Conservation (phyloP, 2,888 invertebrate species). For the Apamea monoglypha region DNA sequence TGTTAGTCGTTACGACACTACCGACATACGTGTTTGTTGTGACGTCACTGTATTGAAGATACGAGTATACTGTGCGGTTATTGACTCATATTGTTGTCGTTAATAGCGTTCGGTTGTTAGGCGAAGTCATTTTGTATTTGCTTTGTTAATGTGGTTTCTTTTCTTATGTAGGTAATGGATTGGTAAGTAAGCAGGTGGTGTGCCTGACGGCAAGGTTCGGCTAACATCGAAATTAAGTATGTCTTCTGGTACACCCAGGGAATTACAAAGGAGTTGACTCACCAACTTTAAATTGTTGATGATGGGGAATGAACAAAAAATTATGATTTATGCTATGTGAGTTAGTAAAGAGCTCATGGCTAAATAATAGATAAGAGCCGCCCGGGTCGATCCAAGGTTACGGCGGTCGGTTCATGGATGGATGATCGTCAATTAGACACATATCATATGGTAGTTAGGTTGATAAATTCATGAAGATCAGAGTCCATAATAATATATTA, state of each 20-base stretch:
- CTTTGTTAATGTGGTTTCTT: not conserved
- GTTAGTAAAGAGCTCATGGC: too few species aligned
- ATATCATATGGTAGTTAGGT: too few species aligned
- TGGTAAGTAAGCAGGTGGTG: not conserved
- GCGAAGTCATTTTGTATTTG: not conserved
- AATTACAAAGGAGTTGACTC: not conserved
- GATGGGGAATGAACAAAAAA: not conserved
- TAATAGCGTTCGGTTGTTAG: conserved; percentile 11
- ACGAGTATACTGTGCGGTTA: conserved; percentile 33
- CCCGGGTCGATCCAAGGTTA: too few species aligned
- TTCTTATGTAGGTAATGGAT: not conserved
- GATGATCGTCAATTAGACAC: too few species aligned
- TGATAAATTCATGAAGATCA: not conserved
- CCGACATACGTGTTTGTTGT: conserved; percentile 17
- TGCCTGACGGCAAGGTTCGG: too few species aligned
- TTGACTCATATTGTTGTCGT: conserved; percentile 21
- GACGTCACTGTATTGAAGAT: conserved; percentile 15
- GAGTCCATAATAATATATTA: not conserved
- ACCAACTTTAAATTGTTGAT: not conserved
- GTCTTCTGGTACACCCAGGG: not conserved
- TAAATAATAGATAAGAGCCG: too few species aligned
- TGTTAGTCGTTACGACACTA: conserved; percentile 25
- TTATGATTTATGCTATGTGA: too few species aligned
- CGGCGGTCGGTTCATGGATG: too few species aligned
- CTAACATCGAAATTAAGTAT: not conserved